These are phyloP conservation scores for Melanotaenia duboulayi DNA, from an alignment of 2,113 vertebrate genomes.

Conservation along the genomic window DNA sequence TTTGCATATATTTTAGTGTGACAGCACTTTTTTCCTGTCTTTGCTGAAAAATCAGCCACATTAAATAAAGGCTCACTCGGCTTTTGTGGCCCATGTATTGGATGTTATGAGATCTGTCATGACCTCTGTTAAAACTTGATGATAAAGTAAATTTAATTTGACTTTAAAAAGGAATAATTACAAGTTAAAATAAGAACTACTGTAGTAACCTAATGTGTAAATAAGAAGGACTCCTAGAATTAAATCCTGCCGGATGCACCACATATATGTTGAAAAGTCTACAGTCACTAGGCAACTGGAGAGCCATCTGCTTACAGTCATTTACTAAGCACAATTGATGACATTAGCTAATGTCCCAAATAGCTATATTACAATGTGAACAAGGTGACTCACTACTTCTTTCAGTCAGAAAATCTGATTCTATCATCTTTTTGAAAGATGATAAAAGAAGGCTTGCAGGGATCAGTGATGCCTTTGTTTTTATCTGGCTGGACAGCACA, in stretches of 20 bases:
- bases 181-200: not conserved
- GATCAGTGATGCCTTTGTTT: not conserved
- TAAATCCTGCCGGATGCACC: not conserved
- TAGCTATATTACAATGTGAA: constrained; percentile 1
- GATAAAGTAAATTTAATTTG: not conserved
- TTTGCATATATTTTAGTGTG: not conserved
- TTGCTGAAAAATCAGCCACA: not conserved
- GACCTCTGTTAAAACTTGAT: not conserved
- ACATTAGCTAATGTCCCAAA: constrained; percentile 11
- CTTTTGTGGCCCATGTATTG: not conserved
- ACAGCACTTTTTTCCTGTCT: not conserved
- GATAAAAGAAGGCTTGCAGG: not conserved
- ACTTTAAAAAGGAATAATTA: not conserved
- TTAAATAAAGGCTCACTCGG: not conserved
- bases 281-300: constrained; percentile 38
- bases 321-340: constrained; percentile 19
- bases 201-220: constrained; percentile 6
- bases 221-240: not conserved
- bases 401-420: constrained; percentile 15
- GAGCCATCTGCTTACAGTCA: constrained; percentile 24
- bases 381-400: constrained; percentile 4
- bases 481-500: not conserved
- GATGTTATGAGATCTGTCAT: not conserved
- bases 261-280: constrained; percentile 13
- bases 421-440: constrained; percentile 10